phyloP scores from a whole-genome alignment of 2,797 vertebrate genomes.

The Cottoperca gobio region DNA sequence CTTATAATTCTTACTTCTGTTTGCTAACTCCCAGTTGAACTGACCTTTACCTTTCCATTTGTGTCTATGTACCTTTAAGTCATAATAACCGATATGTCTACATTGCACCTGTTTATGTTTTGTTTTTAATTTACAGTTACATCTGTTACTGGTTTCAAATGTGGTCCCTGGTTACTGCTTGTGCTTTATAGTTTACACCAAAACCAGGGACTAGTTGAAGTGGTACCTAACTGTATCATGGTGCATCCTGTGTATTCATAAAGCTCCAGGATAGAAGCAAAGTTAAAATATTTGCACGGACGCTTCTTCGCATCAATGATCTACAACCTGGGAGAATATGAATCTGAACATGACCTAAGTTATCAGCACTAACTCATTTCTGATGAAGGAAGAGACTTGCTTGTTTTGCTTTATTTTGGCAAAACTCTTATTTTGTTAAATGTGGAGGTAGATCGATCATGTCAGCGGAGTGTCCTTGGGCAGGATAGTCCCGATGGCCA shows the following conservation, averaged over 20 bases:
- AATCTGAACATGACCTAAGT: neutral
- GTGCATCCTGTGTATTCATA: neutral
- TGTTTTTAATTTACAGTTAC: neutral
- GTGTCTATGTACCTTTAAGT: neutral
- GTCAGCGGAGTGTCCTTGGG: too few species aligned
- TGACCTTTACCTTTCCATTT: neutral
- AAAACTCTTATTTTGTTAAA: too few species aligned
- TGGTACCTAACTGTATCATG: neutral
- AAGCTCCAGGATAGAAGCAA: neutral
- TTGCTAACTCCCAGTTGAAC: neutral
- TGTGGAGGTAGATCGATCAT: too few species aligned
- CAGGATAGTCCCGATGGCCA: too few species aligned
- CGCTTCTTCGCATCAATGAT: too few species aligned
- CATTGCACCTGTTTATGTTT: neutral
- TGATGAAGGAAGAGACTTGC: neutral
- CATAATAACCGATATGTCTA: neutral
- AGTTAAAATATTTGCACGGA: neutral
- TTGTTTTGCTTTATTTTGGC: neutral
- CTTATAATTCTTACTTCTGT: neutral
- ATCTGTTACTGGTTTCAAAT: neutral
- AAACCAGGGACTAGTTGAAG: neutral
- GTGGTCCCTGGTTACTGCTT: neutral
- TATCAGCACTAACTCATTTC: neutral
- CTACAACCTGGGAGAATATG: neutral
- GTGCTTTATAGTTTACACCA: too few species aligned